Evolutionary conservation across 1,140 invertebrate species (phyloP), one percentile per base, ranked within the genome.

Genomic region (Macrobrachium nipponense): DNA sequence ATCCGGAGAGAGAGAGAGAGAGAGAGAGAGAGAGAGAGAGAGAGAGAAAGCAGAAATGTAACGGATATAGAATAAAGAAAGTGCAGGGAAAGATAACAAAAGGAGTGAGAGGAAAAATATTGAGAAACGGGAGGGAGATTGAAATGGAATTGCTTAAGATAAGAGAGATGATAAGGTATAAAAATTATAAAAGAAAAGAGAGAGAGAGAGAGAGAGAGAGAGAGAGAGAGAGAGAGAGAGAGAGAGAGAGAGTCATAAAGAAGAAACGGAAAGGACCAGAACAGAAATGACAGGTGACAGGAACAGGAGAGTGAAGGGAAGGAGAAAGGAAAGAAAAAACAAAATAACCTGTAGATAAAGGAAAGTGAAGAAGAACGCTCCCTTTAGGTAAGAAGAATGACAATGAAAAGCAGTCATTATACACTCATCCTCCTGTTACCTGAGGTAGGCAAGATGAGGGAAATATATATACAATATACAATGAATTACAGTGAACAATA

Each of bases 181-280:
- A 36, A 36, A 36, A 36, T 36, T 36, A 36, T 4, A 36, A 36
- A 36, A 36, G 27, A 4, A 36, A 4, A 36, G 36, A 73, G 72
- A 36, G 11, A 43, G 58, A 73, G 72, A 36, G 72, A 73, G 17
- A 73, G 17, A 73, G 20, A 43, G 43, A 20, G 27, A 36, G 43
- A 15, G 20, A n/a, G 68, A 72, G 68, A 72, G 20, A 17, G 68
- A 72, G 68, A 72, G 68, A 72, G 68, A 72, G 17, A 72, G 20
- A 72, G 20, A 72, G 20, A 23, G 20, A 72, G 20, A 72, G 68
- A 72, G 20, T 20, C 5, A 17, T 15, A 72, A n/a, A 72, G 68
- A 72, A 72, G 17, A 72, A 10, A 72, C 5, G 23, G 20, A 23
- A 10, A 72, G 20, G 23, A n/a, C 20, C 5, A 72, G 68, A 23